phyloP scores from a whole-genome alignment of 2,113 vertebrate species.

The Callionymus lyra region DNA sequence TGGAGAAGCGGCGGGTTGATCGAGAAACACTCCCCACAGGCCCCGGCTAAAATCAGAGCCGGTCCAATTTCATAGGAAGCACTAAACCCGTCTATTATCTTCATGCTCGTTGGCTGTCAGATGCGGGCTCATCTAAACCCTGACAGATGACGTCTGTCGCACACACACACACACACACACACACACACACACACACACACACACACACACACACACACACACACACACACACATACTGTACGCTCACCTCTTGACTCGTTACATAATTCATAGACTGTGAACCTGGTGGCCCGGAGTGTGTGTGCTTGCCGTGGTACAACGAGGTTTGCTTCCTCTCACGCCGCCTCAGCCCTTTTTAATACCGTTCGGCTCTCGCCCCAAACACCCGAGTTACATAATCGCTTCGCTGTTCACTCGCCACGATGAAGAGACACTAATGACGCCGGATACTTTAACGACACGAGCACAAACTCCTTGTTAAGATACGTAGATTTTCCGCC shows the following conservation, averaged over 20 bases:
- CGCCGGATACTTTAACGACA: constrained; percentile 17
- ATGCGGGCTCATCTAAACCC: constrained; percentile 29
- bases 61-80: constrained; percentile 53
- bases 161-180: constrained; percentile 1
- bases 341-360: constrained; percentile 24
- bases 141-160: constrained; percentile 36
- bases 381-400: constrained; percentile 37
- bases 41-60: constrained; percentile 49
- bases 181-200: neutral
- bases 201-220: constrained; percentile 1
- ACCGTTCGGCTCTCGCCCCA: constrained; percentile 20
- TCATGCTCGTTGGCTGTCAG: constrained; percentile 40
- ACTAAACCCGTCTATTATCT: constrained; percentile 56
- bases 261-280: constrained; percentile 30
- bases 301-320: constrained; percentile 26
- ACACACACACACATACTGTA: neutral
- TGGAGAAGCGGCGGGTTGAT: constrained; percentile 37
- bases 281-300: constrained; percentile 19
- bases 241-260: constrained; percentile 20
- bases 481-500: constrained; percentile 19
- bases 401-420: constrained; percentile 7
- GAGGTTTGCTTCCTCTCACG: constrained; percentile 8
- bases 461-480: constrained; percentile 11
- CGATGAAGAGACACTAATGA: constrained; percentile 18
- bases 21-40: constrained; percentile 34